Evolutionary conservation across 2,888 invertebrate species (phyloP), one percentile per base, ranked within the genome.

Genomic region (Alviniconcha strummeri): DNA sequence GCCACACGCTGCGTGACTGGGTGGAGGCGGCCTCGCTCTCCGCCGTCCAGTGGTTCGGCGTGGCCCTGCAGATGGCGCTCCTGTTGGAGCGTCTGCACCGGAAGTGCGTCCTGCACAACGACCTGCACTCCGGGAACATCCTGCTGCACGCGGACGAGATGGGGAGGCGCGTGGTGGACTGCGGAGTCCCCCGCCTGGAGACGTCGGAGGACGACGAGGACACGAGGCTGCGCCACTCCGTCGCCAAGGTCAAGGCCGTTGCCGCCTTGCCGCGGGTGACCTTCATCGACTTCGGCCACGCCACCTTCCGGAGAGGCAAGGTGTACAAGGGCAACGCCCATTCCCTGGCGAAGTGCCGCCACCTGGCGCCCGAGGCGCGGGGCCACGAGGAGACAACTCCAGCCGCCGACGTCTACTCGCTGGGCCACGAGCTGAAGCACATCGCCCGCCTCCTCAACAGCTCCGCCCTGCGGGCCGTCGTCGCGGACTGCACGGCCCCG

Each of bases 261-360:
- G 19, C 19, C 7, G n/a, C 64, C 78, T n/a, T 78, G 77, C 74
- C 79, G 9, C 60, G 9, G 9, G 80, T 83, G 36, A 78, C 78
- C 36, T 7, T 86, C 13, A 85, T 85, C 64, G 86, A 86, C n/a
- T 81, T 84, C 17, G 86, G 86, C 1, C 57, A 77, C 5, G 86
- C 86, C 15, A 85, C 84, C 13, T 86, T 83, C 77, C 80, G 82
- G 19, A 13, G 17, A 60, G 86, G 86, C 13, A 84, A 82, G 15
- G 36, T 74, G 17, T 84, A 80, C 77, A 13, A 56, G 5, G 13
- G 15, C 11, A 56, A n/a, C 52, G 76, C 54, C 9, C 8, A 54
- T 1, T 64, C 78, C n/a, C 54, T 83, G 11, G 60, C 13, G 36
- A n/a, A 36, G 4, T 86, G 81, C 55, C 56, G 15, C 8, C 85